A percentile compares a stretch with the other conserved stretches of the same genome.
Conservation (phyloP, 2,888 invertebrate species). For the Mythimna vitellina region DNA sequence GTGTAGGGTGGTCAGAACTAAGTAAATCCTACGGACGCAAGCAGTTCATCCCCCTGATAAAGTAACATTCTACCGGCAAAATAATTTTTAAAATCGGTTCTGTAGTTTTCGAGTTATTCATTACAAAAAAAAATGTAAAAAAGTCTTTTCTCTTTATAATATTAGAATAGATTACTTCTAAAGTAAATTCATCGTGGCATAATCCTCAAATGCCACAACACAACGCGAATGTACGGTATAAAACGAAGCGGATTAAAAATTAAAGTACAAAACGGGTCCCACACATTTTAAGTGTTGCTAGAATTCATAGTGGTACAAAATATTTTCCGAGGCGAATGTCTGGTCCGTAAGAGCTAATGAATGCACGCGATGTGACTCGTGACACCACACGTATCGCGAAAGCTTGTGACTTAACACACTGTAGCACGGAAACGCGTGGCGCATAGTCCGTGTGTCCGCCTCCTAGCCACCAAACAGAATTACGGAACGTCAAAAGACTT, state of each 20-base stretch:
- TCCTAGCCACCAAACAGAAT: conserved; percentile 61
- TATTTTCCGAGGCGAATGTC: conserved; percentile 36
- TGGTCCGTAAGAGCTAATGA: conserved; percentile 30
- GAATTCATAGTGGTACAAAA: conserved; percentile 28
- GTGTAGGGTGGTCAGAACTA: too few relatives aligned
- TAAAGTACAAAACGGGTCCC: conserved; percentile 34
- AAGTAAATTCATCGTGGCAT: conserved; percentile 14
- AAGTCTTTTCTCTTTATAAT: too few relatives aligned
- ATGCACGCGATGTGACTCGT: conserved; percentile 27
- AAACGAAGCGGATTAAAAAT: conserved; percentile 41
- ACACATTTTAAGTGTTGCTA: conserved; percentile 41
- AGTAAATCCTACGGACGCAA: too few relatives aligned
- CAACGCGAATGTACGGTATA: conserved; percentile 2
- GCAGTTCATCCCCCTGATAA: too few relatives aligned
- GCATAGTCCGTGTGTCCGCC: conserved; percentile 44
- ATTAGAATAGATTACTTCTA: not conserved
- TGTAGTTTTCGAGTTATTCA: too few relatives aligned
- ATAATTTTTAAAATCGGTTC: too few relatives aligned
- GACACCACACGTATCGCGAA: conserved; percentile 37
- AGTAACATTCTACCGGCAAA: too few relatives aligned
- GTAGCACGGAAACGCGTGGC: conserved; percentile 35
- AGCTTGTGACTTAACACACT: conserved; percentile 56
- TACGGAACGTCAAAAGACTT: conserved; percentile 61
- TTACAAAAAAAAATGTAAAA: too few relatives aligned
- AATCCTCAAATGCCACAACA: conserved; percentile 7